phyloP scores from a whole-genome alignment of 2,113 vertebrate genomes.

The Diadophis punctatus region DNA sequence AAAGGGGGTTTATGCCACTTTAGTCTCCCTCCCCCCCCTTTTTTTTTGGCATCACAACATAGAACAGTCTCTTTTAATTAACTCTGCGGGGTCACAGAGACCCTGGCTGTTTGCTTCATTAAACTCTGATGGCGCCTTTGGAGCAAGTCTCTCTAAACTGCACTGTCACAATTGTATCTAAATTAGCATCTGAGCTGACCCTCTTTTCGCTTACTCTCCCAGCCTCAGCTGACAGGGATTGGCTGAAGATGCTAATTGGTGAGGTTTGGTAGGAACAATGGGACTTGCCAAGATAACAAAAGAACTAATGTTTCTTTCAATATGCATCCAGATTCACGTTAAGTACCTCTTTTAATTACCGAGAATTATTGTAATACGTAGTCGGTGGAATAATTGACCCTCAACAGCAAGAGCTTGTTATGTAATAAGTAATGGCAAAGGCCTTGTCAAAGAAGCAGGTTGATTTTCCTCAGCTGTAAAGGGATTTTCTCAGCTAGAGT shows the following conservation, averaged over 20 bases:
- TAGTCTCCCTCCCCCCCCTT: not conserved
- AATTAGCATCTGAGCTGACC: slow-evolving; percentile 82
- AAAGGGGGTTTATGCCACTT: slow-evolving; percentile 54
- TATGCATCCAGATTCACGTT: slow-evolving; percentile 69
- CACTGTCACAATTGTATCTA: slow-evolving; percentile 83
- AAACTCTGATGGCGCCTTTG: slow-evolving; percentile 71
- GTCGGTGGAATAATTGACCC: slow-evolving; percentile 79
- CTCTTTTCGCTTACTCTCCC: slow-evolving; percentile 58
- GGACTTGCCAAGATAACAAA: slow-evolving; percentile 73
- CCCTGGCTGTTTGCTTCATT: slow-evolving; percentile 81
- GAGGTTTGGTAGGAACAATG: slow-evolving; percentile 68
- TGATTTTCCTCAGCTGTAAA: slow-evolving; percentile 61
- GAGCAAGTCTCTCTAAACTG: slow-evolving; percentile 61
- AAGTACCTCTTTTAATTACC: slow-evolving; percentile 80
- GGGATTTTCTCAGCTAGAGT: slow-evolving; percentile 69
- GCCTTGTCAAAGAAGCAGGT: slow-evolving; percentile 68
- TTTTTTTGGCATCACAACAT: slow-evolving; percentile 67
- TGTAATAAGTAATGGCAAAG: slow-evolving; percentile 68
- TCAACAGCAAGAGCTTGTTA: slow-evolving; percentile 67
- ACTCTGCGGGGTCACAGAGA: slow-evolving; percentile 72
- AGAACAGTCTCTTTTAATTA: slow-evolving; percentile 74
- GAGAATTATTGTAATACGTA: slow-evolving; percentile 76
- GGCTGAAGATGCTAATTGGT: slow-evolving; percentile 81
- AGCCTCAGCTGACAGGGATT: slow-evolving; percentile 76
- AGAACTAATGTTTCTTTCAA: slow-evolving; percentile 79